phyloP scores from a whole-genome alignment of 1,140 invertebrate genomes.

The Scaptomyza montana region DNA sequence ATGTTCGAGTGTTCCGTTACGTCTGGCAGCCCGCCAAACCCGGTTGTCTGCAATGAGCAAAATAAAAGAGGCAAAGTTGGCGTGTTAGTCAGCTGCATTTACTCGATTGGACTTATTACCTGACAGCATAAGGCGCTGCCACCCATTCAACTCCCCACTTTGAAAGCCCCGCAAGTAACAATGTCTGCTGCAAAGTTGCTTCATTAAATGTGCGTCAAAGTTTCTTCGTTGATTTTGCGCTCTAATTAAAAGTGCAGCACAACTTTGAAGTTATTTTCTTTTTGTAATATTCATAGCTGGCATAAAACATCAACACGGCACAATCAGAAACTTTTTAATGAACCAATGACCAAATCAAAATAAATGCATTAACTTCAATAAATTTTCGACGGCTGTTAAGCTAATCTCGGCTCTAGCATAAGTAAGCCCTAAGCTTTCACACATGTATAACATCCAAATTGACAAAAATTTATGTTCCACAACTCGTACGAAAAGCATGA shows the following conservation, averaged over 20 bases:
- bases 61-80: conserved; percentile 17
- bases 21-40: conserved; percentile 81
- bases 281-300: conserved; percentile 71
- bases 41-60: conserved; percentile 74
- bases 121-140: conserved; percentile 22
- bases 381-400: conserved; percentile 13
- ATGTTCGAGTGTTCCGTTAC: conserved; percentile 83
- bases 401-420: conserved; percentile 57
- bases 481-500: conserved; percentile 18
- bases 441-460: conserved; percentile 12
- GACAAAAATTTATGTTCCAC: background rate
- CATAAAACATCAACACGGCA: conserved; percentile 64
- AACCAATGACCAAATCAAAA: conserved; percentile 68
- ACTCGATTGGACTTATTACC: conserved; percentile 20
- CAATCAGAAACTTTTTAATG: conserved; percentile 71
- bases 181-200: conserved; percentile 49
- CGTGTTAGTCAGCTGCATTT: conserved; percentile 7
- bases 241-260: conserved; percentile 73
- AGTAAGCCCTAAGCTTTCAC: conserved; percentile 60
- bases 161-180: background rate
- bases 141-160: background rate
- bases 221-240: conserved; percentile 72
- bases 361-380: conserved; percentile 40
- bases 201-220: conserved; percentile 77
- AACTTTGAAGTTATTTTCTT: conserved; percentile 47